Conservation (phyloP, 2,797 vertebrate species). For the Discoglossus pictus region DNA sequence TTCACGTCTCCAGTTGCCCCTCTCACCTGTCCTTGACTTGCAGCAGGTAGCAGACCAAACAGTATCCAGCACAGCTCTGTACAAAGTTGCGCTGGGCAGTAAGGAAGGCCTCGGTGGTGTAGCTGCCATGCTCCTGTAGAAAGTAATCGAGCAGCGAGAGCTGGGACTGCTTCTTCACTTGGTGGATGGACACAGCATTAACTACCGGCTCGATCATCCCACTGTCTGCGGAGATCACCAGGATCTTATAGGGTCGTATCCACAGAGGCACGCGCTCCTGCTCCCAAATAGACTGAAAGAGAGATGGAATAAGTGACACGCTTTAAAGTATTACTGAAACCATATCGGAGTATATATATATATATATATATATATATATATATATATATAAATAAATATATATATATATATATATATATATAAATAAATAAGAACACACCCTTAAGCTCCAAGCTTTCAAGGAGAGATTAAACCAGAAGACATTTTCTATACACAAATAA, state of each 20-base stretch:
- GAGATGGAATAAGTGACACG: too few species aligned
- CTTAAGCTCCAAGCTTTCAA: too few species aligned
- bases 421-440: too few species aligned
- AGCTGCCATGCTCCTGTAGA: slow-evolving; percentile 86
- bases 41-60: slow-evolving; percentile 93
- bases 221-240: slow-evolving; percentile 92
- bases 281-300: slow-evolving; percentile 84
- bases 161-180: slow-evolving; percentile 96
- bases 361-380: too few species aligned
- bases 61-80: slow-evolving; percentile 91
- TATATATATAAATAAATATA: too few species aligned
- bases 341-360: too few species aligned
- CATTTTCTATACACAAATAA: too few species aligned
- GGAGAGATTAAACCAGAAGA: too few species aligned
- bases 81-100: slow-evolving; percentile 91
- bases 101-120: slow-evolving; percentile 88
- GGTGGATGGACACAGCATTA: slow-evolving; percentile 93
- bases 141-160: slow-evolving; percentile 88
- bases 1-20: not conserved
- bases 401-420: too few species aligned
- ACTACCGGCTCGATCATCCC: slow-evolving; percentile 96
- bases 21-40: slow-evolving; percentile 94
- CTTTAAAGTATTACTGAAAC: too few species aligned
- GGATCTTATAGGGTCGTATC: slow-evolving; percentile 95
- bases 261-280: slow-evolving; percentile 91